Conservation (phyloP, 2,797 vertebrate species). For the Babyrousa celebensis region DNA sequence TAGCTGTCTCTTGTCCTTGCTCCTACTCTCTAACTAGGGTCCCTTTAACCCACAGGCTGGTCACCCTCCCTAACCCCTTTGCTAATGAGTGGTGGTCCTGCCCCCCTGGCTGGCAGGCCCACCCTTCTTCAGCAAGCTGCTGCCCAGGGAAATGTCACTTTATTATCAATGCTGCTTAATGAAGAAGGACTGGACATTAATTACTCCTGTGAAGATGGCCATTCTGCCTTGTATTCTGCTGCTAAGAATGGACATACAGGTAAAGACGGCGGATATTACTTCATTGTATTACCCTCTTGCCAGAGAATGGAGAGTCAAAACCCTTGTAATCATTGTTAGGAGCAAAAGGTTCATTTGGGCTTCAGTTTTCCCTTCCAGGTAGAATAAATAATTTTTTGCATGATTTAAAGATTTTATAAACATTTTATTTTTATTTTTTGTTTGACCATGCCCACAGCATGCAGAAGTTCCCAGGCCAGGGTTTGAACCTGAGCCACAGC, state of each 20-base stretch:
- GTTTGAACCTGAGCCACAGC: too few relatives aligned
- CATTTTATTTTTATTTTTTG: background rate
- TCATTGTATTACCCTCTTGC: background rate
- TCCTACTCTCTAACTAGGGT: constrained; percentile 90
- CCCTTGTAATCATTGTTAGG: background rate
- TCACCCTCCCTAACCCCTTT: constrained; percentile 98
- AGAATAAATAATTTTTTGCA: background rate
- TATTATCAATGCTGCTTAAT: constrained; percentile 99
- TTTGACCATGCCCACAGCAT: too few relatives aligned
- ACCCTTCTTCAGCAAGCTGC: constrained; percentile 99
- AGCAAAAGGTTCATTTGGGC: background rate
- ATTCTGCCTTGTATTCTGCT: constrained; percentile 99
- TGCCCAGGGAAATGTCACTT: constrained; percentile 99
- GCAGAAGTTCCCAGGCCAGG: too few relatives aligned
- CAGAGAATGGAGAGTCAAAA: background rate
- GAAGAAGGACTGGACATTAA: constrained; percentile 96
- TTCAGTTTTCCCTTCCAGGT: constrained; percentile 27
- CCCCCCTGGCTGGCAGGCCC: constrained; percentile 99
- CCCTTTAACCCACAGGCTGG: constrained; percentile 97
- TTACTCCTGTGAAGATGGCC: constrained; percentile 95
- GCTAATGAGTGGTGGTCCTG: constrained; percentile 98
- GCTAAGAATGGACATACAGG: constrained; percentile 98
- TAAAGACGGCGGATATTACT: constrained; percentile 84
- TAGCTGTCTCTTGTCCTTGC: constrained; percentile 78
- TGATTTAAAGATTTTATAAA: constrained; percentile 5